Evolutionary conservation across 2,113 vertebrate genomes (phyloP), one percentile per base, ranked within the genome.

Genomic region (Hippocampus abdominalis): DNA sequence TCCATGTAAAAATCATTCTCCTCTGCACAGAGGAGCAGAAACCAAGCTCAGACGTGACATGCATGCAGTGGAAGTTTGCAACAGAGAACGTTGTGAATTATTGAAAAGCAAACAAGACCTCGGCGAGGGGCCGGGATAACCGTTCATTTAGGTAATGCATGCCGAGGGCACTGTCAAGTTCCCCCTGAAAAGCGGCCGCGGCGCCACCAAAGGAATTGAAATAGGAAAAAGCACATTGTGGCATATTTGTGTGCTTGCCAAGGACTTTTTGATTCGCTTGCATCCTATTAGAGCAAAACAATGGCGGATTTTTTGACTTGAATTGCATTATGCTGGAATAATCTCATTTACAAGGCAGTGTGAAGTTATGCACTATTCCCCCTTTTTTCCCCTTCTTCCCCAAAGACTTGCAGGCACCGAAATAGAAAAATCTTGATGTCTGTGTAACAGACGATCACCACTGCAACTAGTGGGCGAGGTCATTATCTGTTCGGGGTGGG

Each of bases 31-130:
- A 68, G 25, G 64, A 51, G 74, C 61, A 74, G 75, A 74, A 53
- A 40, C 80, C 70, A 67, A 75, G 74, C 68, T 18, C 54, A 76
- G 80, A 89, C 77, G 83, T 87, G 83, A 81, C 68, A 77, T 76
- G 88, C 79, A 86, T 88, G 81, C 81, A 75, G 67, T 71, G 62
- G 62, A 68, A 74, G 75, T 82, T 80, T 79, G 79, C 83, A 81
- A 82, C 74, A 68, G 82, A 83, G 79, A 82, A 81, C 68, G 64
- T 79, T 56, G 69, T 91, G 87, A 89, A 90, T 90, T 85, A 91
- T 89, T 90, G 75, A 89, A 90, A 72, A 83, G 77, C 80, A 84
- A 90, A 86, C 81, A 87, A 89, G 79, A 82, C 79, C 72, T 82
- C 70, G 72, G 74, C 75, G 77, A 85, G 81, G 16, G 36, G 83